Evolutionary conservation across 2,113 vertebrate species (phyloP).

Genomic region (Orientallactaga bullata): DNA sequence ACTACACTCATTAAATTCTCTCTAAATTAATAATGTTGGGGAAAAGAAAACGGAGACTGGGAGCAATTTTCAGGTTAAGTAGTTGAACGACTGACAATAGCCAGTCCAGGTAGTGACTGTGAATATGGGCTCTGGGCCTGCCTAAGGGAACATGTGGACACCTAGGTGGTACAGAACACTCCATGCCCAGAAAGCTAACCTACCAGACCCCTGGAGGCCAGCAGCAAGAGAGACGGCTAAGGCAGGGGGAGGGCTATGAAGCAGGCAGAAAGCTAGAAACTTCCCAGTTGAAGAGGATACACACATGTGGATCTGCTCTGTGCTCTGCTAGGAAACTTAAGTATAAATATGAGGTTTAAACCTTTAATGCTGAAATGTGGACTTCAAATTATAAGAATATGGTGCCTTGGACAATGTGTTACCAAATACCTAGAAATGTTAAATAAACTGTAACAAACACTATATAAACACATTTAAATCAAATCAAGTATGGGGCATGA

Average conservation of each 20-base stretch:
- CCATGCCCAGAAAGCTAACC: too few relatives aligned
- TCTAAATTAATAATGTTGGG: too few relatives aligned
- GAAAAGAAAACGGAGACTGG: too few relatives aligned
- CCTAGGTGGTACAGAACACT: too few relatives aligned
- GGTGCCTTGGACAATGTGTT: not conserved
- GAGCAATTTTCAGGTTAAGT: not conserved
- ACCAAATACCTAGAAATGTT: not conserved
- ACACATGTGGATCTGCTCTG: not conserved
- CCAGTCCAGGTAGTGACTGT: not conserved
- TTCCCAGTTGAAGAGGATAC: not conserved
- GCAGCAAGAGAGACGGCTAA: not conserved
- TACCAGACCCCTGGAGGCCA: not conserved
- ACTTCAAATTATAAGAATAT: conserved; percentile 5
- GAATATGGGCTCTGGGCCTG: not conserved
- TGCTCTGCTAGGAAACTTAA: not conserved
- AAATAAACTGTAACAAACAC: not conserved
- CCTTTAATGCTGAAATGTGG: not conserved
- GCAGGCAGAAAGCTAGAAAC: too few relatives aligned
- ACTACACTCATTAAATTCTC: too few relatives aligned
- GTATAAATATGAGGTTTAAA: not conserved
- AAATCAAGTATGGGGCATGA: not conserved
- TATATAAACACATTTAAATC: too few relatives aligned
- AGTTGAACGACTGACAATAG: not conserved
- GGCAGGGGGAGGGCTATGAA: too few relatives aligned
- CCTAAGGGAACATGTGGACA: not conserved